A percentile compares a stretch with the other conserved stretches of the same genome.
Evolutionary conservation across 1,140 invertebrate genomes (phyloP).

Genomic region (Solenopsis fugax): DNA sequence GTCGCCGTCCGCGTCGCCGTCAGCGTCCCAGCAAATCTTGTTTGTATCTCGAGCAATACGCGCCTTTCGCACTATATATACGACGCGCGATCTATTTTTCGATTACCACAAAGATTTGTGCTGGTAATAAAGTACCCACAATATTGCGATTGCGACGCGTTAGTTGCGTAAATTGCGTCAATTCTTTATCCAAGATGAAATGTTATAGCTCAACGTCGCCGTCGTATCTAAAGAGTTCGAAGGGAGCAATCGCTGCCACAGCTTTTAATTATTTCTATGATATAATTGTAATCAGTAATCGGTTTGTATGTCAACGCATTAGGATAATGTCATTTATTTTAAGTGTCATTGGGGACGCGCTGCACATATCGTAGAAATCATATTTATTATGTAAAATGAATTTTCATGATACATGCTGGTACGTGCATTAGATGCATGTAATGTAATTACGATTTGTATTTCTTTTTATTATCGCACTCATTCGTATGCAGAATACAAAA

Average conservation of each 20-base stretch:
- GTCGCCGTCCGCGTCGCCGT: not conserved
- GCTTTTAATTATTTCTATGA: constrained; percentile 17
- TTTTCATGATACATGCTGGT: not conserved
- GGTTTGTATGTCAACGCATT: constrained; percentile 13
- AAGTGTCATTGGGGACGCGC: constrained; percentile 22
- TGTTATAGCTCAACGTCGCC: not conserved
- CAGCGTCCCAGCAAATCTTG: constrained; percentile 29
- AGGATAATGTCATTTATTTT: constrained; percentile 45
- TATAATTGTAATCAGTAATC: not conserved
- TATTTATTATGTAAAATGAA: constrained; percentile 51
- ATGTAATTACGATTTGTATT: constrained; percentile 51
- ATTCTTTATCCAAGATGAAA: constrained; percentile 18
- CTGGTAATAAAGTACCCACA: constrained; percentile 36
- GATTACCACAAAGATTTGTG: constrained; percentile 35
- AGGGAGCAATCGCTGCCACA: no score
- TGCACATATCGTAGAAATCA: constrained; percentile 5
- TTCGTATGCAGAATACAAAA: constrained; percentile 14
- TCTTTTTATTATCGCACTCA: constrained; percentile 44
- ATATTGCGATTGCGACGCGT: not conserved
- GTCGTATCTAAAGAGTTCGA: not conserved
- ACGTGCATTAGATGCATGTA: constrained; percentile 10
- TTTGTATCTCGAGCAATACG: constrained; percentile 21
- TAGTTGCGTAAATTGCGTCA: not conserved
- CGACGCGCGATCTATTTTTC: constrained; percentile 34
- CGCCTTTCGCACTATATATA: not conserved